Conservation (phyloP, 2,888 invertebrate genomes). For the Dicranocentrus wangi region DNA sequence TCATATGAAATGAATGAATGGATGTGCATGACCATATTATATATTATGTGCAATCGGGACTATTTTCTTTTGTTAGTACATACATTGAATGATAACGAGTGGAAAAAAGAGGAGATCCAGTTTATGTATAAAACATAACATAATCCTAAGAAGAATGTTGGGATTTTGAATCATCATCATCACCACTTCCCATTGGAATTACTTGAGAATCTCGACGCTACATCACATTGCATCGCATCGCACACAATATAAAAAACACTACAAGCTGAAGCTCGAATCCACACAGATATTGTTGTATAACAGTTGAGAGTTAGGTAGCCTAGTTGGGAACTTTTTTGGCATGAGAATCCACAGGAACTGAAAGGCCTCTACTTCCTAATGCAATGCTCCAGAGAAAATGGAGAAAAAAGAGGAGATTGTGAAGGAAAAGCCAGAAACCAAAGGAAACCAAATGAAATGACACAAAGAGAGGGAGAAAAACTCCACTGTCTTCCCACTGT, state of each 20-base stretch:
- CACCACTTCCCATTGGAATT: slow-evolving; percentile 53
- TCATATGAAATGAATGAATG: slow-evolving; percentile 4
- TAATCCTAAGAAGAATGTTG: slow-evolving; percentile 54
- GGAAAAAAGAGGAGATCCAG: slow-evolving; percentile 35
- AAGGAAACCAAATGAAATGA: slow-evolving; percentile 53
- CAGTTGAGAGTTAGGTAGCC: slow-evolving; percentile 3
- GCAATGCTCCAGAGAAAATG: slow-evolving; percentile 39
- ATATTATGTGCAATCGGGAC: slow-evolving; percentile 32
- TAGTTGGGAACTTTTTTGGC: slow-evolving; percentile 36
- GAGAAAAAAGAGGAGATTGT: slow-evolving; percentile 16
- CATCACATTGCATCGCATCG: slow-evolving; percentile 40
- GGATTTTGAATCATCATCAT: slow-evolving; percentile 57
- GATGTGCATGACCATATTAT: neutral
- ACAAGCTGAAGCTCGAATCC: slow-evolving; percentile 1
- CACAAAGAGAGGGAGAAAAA: slow-evolving; percentile 37
- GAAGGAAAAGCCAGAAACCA: slow-evolving; percentile 49
- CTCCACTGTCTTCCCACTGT: neutral
- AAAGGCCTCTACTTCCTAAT: slow-evolving; percentile 51
- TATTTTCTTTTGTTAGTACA: neutral
- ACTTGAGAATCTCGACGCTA: slow-evolving; percentile 36
- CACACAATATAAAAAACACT: slow-evolving; percentile 34
- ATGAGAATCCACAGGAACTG: slow-evolving; percentile 55
- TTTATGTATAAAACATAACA: slow-evolving; percentile 59
- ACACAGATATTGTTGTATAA: neutral
- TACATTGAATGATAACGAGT: slow-evolving; percentile 29